Base-by-base conservation (phyloP, 1,140 invertebrate genomes). In the Diabrotica undecimpunctata region DNA sequence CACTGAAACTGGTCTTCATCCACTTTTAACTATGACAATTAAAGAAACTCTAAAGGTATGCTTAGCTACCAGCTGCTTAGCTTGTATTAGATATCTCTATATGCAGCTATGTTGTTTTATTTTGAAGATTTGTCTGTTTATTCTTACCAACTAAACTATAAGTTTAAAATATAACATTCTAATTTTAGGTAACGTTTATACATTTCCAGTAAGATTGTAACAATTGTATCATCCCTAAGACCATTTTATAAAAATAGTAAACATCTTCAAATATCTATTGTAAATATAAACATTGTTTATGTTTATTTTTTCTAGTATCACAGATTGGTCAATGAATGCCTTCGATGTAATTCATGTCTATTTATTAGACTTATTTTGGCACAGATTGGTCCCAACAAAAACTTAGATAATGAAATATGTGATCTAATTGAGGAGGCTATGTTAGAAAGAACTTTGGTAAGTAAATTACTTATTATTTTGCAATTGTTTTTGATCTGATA, bases 331-430 rank as follows among this genome's bases (percentile, higher is more conserved):
- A 79, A 82, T 54, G 67, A 78, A 39, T 80, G 79, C 50, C 81
- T 87, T 0, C 75, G 88, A 54, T 87, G 82, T 71, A 79, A 86
- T 8, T 80, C 83, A 10, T 89, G 87, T 72, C 81, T 86, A 57
- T 81, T 89, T 60, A 74, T 90, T 6, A 83, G 85, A 68, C 81
- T 83, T 57, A 68, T 89, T 10, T 75, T 90, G n/a, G 81, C 81
- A 55, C 81, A 82, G 46, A 81, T 90, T 77, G 85, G 84, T 5
- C 83, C 86, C 39, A 81, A 87, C 65, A 86, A 85, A 7, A 77
- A 80, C 50, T 82, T 90, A 9, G 86, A 87, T 64, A 84, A 87
- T 75, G 79, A 81, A 5, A 69, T 89, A 0, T 88, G 83, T 72
- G 83, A 87, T 65, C 79, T 77, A 64, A 85, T 90, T 63, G 83